Evolutionary conservation across 2,797 vertebrate species (phyloP).

Genomic region (Dryobates pubescens): DNA sequence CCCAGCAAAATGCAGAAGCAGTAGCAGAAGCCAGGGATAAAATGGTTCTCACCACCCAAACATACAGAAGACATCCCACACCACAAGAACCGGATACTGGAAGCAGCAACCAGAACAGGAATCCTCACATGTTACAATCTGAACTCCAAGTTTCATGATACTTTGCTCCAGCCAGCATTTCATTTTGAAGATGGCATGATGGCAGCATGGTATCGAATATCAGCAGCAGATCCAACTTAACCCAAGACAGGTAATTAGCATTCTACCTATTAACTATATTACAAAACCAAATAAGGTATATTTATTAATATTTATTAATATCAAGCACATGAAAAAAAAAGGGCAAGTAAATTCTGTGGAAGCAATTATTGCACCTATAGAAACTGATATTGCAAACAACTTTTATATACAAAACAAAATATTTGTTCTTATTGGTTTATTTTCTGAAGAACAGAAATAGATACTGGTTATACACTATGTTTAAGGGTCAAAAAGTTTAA

Average conservation of each 20-base stretch:
- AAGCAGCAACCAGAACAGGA: too few species aligned
- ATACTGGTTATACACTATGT: rapidly evolving
- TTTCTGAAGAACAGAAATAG: neutral
- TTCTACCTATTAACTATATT: neutral
- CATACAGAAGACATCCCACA: too few species aligned
- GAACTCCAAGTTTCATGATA: too few species aligned
- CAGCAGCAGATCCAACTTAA: too few species aligned
- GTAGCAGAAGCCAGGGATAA: too few species aligned
- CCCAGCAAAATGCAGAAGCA: too few species aligned
- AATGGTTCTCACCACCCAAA: too few species aligned
- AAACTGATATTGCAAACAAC: neutral
- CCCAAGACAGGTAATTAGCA: neutral
- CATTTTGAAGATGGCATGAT: too few species aligned
- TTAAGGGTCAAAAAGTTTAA: neutral
- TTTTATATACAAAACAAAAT: neutral
- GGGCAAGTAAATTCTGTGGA: neutral
- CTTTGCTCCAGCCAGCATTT: too few species aligned
- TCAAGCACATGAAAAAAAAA: neutral
- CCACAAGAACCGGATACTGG: too few species aligned
- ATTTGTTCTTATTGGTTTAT: neutral
- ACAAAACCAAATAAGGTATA: neutral
- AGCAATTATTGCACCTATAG: neutral
- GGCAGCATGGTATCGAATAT: too few species aligned
- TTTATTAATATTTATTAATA: neutral
- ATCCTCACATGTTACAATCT: too few species aligned